Evolutionary conservation across 2,113 vertebrate species (phyloP), one percentile per base, ranked within the genome.

Genomic region (Pelmatolapia mariae): DNA sequence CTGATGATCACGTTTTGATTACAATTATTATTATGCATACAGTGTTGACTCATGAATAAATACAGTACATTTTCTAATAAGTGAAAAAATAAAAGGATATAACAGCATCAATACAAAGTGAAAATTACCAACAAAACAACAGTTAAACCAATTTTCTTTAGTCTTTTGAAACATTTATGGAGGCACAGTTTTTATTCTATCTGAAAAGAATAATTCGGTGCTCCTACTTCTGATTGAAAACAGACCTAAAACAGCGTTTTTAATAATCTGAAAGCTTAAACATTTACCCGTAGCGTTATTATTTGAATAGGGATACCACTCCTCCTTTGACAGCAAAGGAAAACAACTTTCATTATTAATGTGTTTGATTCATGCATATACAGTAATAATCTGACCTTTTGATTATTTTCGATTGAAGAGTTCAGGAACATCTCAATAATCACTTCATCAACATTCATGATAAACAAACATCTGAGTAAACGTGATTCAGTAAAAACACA

Each of bases 41-140:
- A 11, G 59, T 63, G 29, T 63, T 63, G 59, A 7, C 59, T 63
- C 16, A 4, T 19, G 0, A 33, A 31, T 33, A 33, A 33, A 61
- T 19, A 33, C 2, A 63, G 29, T 33, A 19, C 16, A 3, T 63
- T 33, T 19, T 61, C 16, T 33, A 61, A 61, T 0, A 61, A 63
- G 16, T 19, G 29, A 19, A 63, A 33, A 63, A 3, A 3, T 6
- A 33, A 19, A 63, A 33, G 9, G 16, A 63, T 63, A 33, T 29
- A 63, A 33, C 1, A 33, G 29, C n/a, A n/a, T n/a, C 29, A 63
- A 63, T 10, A 18, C 26, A 7, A 59, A 19, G 29, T 0, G 0
- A 61, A 61, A 33, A 63, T 63, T 0, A 63, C 59, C 57, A 33
- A 63, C 16, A 63, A 63, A 63, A 63, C 29, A 63, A 33, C 29